Evolutionary conservation across 2,113 vertebrate species (phyloP).

Genomic region (Burhinus oedicnemus): DNA sequence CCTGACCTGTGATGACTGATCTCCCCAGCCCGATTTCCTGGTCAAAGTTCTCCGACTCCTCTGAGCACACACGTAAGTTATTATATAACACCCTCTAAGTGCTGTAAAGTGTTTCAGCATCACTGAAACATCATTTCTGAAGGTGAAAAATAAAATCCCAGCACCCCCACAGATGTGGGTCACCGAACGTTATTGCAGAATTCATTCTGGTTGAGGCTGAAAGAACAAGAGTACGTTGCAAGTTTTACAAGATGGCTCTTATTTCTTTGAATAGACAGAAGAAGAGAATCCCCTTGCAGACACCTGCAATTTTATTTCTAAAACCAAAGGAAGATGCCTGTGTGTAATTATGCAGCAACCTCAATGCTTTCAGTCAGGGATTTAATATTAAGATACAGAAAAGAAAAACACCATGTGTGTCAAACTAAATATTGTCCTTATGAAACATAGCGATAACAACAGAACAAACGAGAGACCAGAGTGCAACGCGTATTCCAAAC

Average conservation of each 20-base stretch:
- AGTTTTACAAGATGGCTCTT: not conserved
- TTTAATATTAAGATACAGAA: not conserved
- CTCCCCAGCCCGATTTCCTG: not conserved
- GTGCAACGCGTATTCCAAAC: rapidly evolving
- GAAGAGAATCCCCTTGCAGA: not conserved
- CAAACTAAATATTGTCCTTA: not conserved
- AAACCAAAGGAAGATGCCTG: not conserved
- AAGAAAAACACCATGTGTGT: not conserved
- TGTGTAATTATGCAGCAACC: not conserved
- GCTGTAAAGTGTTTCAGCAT: not conserved
- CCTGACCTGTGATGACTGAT: not conserved
- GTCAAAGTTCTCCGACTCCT: not conserved
- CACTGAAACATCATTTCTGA: not conserved
- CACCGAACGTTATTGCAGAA: not conserved
- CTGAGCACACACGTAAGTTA: not conserved
- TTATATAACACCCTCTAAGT: constrained; percentile 11
- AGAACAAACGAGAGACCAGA: not conserved
- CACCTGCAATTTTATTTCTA: not conserved
- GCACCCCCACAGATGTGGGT: not conserved
- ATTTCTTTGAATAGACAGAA: not conserved
- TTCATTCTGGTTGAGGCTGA: not conserved
- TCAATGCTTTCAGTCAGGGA: not conserved
- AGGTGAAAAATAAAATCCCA: not conserved
- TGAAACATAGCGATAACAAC: not conserved
- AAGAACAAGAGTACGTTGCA: not conserved